Conservation (phyloP, 1,140 invertebrate species). For the Trichonephila clavata region DNA sequence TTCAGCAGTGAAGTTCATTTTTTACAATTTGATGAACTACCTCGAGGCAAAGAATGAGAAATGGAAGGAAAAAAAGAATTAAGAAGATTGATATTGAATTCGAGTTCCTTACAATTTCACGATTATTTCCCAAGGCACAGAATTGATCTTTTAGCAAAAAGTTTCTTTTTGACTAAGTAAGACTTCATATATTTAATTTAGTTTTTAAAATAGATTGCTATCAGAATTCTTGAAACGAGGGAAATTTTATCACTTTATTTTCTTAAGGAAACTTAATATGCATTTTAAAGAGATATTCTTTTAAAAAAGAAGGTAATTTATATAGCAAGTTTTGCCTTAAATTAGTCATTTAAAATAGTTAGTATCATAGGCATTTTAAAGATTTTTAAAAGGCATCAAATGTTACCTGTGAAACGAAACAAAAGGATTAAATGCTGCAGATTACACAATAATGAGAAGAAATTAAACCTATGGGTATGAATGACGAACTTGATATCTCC, state of each 20-base stretch:
- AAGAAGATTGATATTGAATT: conserved; percentile 17
- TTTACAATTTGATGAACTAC: conserved; percentile 8
- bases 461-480: no score
- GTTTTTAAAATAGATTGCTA: not conserved
- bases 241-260: not conserved
- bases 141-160: not conserved
- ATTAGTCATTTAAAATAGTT: no score
- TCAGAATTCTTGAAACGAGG: not conserved
- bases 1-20: not conserved
- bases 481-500: no score
- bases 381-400: no score
- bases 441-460: no score
- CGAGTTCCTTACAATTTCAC: not conserved
- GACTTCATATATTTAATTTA: not conserved
- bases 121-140: not conserved
- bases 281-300: no score
- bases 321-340: no score
- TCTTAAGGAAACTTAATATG: not conserved
- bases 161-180: not conserved
- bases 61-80: not conserved
- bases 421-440: no score
- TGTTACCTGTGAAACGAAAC: no score
- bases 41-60: not conserved
- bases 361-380: no score
- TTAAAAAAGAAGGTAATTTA: no score